Evolutionary conservation across 2,113 vertebrate species (phyloP), one percentile per base, ranked within the genome.

Genomic region (Dicerorhinus sumatrensis): DNA sequence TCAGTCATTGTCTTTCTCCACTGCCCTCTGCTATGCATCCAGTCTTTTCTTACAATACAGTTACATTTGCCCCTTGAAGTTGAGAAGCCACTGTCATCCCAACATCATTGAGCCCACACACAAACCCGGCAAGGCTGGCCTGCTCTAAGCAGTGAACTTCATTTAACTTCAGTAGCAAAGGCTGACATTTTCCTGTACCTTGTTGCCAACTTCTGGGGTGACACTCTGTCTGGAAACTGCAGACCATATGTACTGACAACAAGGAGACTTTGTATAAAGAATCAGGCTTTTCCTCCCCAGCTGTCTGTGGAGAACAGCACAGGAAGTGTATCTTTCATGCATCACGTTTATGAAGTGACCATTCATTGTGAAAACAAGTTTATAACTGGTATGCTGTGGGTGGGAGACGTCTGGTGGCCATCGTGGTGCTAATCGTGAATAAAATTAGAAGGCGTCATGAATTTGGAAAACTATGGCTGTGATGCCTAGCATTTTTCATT

Each of bases 241-340:
- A 92, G 83, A 54, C 63, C 42, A 48, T 94, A 70, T 31, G 33
- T 27, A 80, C n/a, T 33, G 79, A 90, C 87, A 94, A 94, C 93
- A 97, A 92, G 63, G 69, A 92, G 80, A 96, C 94, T 95, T 92
- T 95, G 77, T 91, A n/a, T 80, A 42, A 96, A 94, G 72, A 96
- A 93, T 73, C 69, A 69, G 82, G 48, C 51, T 72, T 96, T 88
- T 81, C 60, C 67, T 96, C 25, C 63, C 76, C 77, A 33, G 73
- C 60, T 76, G 36, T 60, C 94, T 88, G 73, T 54, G 3, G 62
- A 77, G 21, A 86, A 82, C 89, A 92, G 46, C 65, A 67, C 36
- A 95, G 91, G 95, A 95, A 91, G 42, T 85, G 27, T 65, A 36
- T 80, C 83, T 76, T 86, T 73, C 70, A 25, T 72, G 33, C 46